A percentile compares a stretch with the other conserved stretches of the same genome.
phyloP scores from a whole-genome alignment of 2,113 vertebrate genomes.

The Addax nasomaculatus region DNA sequence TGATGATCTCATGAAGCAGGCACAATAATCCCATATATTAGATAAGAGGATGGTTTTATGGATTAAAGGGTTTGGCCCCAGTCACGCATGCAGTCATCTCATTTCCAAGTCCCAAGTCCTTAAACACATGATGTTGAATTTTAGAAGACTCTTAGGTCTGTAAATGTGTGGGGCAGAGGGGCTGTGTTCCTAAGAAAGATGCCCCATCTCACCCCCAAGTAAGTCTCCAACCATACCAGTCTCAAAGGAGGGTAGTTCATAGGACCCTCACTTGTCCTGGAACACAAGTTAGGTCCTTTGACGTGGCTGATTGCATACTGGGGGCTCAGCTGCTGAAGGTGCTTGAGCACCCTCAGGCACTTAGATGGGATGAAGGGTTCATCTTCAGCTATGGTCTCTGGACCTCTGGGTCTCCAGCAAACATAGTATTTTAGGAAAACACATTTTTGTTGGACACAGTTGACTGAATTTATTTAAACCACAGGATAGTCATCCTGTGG shows the following conservation, averaged over 20 bases:
- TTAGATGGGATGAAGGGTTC: not conserved
- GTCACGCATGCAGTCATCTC: not conserved
- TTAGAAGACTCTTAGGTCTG: not conserved
- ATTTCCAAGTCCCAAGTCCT: not conserved
- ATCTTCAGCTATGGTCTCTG: not conserved
- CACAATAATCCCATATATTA: not conserved
- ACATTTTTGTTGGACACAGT: not conserved
- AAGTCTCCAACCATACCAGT: not conserved
- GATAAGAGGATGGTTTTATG: not conserved
- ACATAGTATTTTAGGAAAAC: not conserved
- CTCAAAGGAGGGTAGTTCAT: not conserved
- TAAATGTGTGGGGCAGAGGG: not conserved
- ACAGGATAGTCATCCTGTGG: not conserved
- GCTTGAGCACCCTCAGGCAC: not conserved
- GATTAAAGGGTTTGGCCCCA: not conserved
- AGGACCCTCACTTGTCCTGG: not conserved
- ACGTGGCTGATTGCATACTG: not conserved
- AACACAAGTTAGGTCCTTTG: not conserved
- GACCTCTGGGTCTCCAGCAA: not conserved
- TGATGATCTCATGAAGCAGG: not conserved
- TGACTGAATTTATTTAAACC: not conserved
- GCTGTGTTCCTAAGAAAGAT: not conserved
- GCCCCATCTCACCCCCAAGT: not conserved
- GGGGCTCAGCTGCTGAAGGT: not conserved
- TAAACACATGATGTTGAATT: not conserved